Evolutionary conservation across 2,797 vertebrate species (phyloP).

Genomic region (Dendrocincla fuliginosa): DNA sequence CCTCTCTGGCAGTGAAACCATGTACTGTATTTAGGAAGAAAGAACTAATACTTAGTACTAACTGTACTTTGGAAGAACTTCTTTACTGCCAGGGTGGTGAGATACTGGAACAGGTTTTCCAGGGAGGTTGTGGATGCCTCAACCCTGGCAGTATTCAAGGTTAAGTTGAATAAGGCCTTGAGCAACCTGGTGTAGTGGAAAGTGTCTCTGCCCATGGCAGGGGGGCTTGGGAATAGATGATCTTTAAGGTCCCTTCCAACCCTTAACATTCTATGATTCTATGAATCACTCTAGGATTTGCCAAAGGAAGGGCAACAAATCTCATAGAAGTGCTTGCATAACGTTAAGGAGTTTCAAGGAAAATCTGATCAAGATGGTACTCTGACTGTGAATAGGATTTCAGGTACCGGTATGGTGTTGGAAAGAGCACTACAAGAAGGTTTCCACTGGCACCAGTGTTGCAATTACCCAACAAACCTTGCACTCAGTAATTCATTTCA

Average conservation of each 20-base stretch:
- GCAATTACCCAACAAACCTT: neutral
- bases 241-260: neutral
- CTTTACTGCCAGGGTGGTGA: neutral
- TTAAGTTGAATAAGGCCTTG: neutral
- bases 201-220: neutral
- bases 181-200: neutral
- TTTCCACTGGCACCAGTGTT: neutral
- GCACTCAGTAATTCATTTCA: neutral
- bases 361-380: neutral
- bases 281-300: neutral
- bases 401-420: neutral
- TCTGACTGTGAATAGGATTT: neutral
- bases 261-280: neutral
- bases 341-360: neutral
- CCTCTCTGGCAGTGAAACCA: neutral
- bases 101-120: neutral
- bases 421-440: neutral
- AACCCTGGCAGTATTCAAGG: neutral
- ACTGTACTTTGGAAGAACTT: neutral
- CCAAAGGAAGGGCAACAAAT: neutral
- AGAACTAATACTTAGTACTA: neutral
- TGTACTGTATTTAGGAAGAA: neutral
- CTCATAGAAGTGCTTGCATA: neutral
- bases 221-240: fast-evolving
- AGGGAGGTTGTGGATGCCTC: neutral